phyloP scores from a whole-genome alignment of 2,113 vertebrate species.

The Mohoua ochrocephala region DNA sequence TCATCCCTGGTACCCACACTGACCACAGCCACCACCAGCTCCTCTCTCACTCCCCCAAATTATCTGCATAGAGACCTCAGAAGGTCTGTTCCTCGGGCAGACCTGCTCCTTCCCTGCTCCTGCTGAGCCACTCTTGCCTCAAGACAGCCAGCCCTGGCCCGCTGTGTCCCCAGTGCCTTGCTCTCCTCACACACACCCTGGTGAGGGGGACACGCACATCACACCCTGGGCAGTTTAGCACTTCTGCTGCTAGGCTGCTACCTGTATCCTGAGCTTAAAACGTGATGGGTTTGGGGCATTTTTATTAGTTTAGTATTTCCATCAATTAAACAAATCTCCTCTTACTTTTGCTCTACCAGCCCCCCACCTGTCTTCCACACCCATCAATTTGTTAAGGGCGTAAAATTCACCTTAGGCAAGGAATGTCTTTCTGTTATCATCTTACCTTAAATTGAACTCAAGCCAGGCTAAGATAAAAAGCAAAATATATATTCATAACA shows the following conservation, averaged over 20 bases:
- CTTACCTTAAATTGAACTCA: background rate
- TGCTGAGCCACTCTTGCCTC: background rate
- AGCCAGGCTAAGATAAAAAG: background rate
- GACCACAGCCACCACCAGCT: background rate
- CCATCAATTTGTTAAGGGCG: background rate
- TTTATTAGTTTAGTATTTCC: background rate
- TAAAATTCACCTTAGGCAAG: background rate
- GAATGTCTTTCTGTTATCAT: background rate
- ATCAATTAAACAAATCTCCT: background rate
- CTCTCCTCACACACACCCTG: fast-evolving
- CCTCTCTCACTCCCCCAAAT: background rate
- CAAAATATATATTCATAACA: background rate
- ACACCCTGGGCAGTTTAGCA: background rate
- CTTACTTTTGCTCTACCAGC: background rate
- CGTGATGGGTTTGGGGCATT: background rate
- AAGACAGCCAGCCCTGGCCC: fast-evolving
- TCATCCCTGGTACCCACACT: background rate
- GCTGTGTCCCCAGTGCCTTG: background rate
- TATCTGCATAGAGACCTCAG: background rate
- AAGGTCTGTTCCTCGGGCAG: background rate
- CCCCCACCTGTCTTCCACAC: background rate
- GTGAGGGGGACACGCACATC: fast-evolving
- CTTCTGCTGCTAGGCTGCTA: background rate
- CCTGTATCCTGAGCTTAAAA: background rate
- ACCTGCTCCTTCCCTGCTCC: background rate